Conservation (phyloP, 2,797 vertebrate species). For the Sebastes kiyomatsui region DNA sequence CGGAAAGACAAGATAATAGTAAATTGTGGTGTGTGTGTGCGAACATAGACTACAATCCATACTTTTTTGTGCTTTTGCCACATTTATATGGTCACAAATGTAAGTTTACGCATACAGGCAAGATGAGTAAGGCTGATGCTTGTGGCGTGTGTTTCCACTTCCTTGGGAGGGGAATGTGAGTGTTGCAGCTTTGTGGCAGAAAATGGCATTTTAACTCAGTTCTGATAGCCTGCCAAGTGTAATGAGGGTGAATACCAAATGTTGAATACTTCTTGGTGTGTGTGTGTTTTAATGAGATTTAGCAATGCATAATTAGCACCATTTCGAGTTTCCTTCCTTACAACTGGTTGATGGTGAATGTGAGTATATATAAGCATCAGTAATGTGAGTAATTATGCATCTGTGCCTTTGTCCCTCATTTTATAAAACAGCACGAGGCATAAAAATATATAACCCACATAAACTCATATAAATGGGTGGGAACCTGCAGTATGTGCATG, state of each 20-base stretch:
- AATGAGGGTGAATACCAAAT: conserved; percentile 37
- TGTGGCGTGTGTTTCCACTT: conserved; percentile 56
- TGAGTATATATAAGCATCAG: neutral
- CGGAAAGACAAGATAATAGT: conserved; percentile 53
- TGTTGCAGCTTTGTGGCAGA: conserved; percentile 46
- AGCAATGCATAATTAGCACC: conserved; percentile 27
- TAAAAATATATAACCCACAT: neutral
- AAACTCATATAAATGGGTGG: neutral
- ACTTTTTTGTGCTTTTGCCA: neutral
- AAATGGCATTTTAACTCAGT: conserved; percentile 47
- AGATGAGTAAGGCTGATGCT: conserved; percentile 35
- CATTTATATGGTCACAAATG: neutral
- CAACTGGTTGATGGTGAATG: neutral
- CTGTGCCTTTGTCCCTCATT: neutral
- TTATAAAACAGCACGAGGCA: neutral
- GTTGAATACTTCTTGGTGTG: conserved; percentile 1
- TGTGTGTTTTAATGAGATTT: conserved; percentile 32
- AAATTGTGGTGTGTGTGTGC: neutral
- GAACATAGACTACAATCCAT: neutral
- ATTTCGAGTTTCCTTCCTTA: neutral
- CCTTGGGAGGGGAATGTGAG: conserved; percentile 29
- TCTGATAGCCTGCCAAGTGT: conserved; percentile 28
- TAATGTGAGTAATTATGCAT: neutral
- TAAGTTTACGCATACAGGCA: conserved; percentile 7
- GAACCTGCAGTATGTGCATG: neutral